Conservation (phyloP, 1,140 invertebrate species). For the Thaumatotibia leucotreta region DNA sequence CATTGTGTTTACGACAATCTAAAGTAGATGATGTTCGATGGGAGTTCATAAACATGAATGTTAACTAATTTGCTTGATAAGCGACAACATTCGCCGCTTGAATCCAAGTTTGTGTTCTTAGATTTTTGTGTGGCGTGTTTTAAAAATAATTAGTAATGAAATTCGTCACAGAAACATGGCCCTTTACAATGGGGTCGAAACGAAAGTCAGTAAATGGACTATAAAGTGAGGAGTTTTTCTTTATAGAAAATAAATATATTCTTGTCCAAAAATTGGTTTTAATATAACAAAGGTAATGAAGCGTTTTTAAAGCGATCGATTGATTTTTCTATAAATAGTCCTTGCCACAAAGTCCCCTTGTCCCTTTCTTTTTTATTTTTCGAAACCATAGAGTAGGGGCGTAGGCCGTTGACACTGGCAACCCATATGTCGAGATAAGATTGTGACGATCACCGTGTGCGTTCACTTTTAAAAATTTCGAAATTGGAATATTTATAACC, state of each 20-base stretch:
- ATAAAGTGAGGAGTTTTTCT: too few species aligned
- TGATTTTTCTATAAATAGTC: conserved; percentile 8
- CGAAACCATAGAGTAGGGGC: conserved; percentile 11
- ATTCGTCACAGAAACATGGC: too few species aligned
- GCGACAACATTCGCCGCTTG: too few species aligned
- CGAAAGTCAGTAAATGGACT: too few species aligned
- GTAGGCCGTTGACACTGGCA: conserved; percentile 15
- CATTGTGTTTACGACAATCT: neutral
- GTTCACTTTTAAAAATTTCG: conserved; percentile 5
- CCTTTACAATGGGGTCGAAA: too few species aligned
- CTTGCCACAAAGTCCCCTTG: conserved; percentile 1
- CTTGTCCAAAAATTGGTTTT: too few species aligned
- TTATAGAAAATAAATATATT: too few species aligned
- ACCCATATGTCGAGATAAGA: conserved; percentile 22
- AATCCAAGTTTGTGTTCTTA: too few species aligned
- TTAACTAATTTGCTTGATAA: too few species aligned
- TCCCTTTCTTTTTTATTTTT: conserved; percentile 20
- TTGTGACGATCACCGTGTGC: neutral
- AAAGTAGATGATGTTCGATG: neutral
- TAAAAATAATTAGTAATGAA: too few species aligned
- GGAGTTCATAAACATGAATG: neutral
- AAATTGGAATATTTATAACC: neutral
- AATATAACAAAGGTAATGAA: neutral
- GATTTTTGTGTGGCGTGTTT: too few species aligned
- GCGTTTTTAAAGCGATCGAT: neutral